Percentiles rank a stretch among this genome's conserved stretches.
phyloP scores from a whole-genome alignment of 1,140 invertebrate genomes.

The Hydropsyche tenuis region DNA sequence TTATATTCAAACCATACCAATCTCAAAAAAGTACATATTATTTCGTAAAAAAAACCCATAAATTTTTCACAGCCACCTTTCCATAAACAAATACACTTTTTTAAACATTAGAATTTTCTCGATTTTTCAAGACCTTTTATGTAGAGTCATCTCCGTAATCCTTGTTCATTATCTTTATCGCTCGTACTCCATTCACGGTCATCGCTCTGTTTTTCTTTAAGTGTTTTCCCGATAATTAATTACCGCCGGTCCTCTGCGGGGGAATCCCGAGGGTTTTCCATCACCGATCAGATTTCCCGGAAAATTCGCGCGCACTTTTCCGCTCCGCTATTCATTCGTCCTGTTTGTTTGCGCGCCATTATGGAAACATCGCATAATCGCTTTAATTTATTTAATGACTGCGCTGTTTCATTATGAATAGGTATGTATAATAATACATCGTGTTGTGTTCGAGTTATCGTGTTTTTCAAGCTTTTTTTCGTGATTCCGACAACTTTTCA shows the following conservation, averaged over 20 bases:
- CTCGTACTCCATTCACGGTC: conserved; percentile 2
- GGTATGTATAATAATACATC: too few relatives aligned
- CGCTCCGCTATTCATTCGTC: too few relatives aligned
- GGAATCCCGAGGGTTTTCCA: background rate
- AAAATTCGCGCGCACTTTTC: too few relatives aligned
- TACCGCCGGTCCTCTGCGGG: too few relatives aligned
- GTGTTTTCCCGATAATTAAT: conserved; percentile 21
- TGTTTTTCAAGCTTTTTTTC: too few relatives aligned
- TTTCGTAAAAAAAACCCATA: background rate
- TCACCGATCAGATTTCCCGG: background rate
- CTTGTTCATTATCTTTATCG: conserved; percentile 23
- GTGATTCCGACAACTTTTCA: background rate
- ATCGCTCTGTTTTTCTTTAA: conserved; percentile 7
- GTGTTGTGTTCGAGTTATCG: too few relatives aligned
- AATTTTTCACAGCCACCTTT: background rate
- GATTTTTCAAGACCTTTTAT: background rate
- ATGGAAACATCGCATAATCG: too few relatives aligned
- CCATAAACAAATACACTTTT: background rate
- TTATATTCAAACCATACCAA: too few relatives aligned
- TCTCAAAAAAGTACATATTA: too few relatives aligned
- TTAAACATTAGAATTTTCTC: background rate
- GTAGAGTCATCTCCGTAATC: conserved; percentile 7
- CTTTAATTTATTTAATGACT: too few relatives aligned
- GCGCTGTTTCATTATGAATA: too few relatives aligned
- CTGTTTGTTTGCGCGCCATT: too few relatives aligned